Conservation (phyloP, 2,888 invertebrate genomes). For the Tiliacea citrago region DNA sequence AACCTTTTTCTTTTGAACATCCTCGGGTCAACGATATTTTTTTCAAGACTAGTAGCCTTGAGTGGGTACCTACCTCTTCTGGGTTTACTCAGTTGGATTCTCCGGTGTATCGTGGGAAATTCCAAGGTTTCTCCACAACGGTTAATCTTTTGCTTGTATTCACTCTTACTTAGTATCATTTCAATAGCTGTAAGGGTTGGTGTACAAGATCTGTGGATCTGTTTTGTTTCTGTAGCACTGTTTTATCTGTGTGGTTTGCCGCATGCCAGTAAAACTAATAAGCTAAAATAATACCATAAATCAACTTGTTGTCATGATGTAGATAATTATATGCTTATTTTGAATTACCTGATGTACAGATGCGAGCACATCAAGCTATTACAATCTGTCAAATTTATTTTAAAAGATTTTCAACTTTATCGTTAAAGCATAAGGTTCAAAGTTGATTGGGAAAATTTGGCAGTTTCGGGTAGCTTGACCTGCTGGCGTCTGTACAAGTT, state of each 20-base stretch:
- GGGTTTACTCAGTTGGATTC: constrained; percentile 12
- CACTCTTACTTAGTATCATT: background rate
- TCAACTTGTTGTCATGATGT: background rate
- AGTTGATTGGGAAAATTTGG: no score
- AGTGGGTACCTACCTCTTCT: background rate
- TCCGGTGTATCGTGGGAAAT: constrained; percentile 15
- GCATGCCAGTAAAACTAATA: constrained; percentile 6
- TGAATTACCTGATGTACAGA: background rate
- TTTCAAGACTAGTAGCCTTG: background rate
- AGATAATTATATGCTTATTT: background rate
- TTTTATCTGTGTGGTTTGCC: background rate
- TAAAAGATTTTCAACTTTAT: no score
- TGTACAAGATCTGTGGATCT: background rate
- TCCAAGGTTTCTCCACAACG: constrained; percentile 16
- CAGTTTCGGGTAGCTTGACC: no score
- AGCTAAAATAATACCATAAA: background rate
- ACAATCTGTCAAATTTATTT: no score
- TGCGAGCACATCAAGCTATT: no score
- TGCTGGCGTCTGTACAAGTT: no score
- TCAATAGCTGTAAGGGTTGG: background rate
- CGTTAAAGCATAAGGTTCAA: no score
- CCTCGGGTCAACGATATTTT: background rate
- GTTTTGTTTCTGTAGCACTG: background rate
- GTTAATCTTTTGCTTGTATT: constrained; percentile 1
- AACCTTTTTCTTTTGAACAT: background rate